phyloP scores from a whole-genome alignment of 2,797 vertebrate genomes.

The Microctenopoma steveboyesi region DNA sequence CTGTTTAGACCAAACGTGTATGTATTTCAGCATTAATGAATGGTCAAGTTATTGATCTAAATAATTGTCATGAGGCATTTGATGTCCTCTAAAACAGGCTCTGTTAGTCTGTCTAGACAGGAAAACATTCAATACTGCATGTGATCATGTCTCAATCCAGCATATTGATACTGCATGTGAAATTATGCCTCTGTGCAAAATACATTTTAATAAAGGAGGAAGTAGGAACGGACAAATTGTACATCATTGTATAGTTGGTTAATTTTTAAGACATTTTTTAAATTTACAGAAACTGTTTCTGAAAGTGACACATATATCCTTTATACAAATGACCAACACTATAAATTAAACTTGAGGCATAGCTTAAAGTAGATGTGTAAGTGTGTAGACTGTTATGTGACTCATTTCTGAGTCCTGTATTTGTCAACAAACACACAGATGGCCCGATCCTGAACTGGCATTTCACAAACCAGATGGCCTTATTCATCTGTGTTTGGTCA shows the following conservation, averaged over 20 bases:
- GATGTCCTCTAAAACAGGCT: conserved; percentile 12
- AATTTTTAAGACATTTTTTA: neutral
- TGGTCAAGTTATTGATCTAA: conserved; percentile 7
- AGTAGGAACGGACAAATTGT: no score
- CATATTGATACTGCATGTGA: neutral
- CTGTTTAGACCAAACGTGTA: no score
- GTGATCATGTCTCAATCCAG: conserved; percentile 30
- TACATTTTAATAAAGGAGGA: no score
- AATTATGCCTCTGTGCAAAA: no score
- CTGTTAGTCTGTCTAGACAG: conserved; percentile 25
- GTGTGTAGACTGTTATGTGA: no score
- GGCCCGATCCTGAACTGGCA: neutral
- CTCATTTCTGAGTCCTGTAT: no score
- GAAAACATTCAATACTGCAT: conserved; percentile 39
- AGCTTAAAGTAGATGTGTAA: neutral
- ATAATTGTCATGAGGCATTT: conserved; percentile 13
- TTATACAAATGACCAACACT: no score
- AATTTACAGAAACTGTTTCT: neutral
- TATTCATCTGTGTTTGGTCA: conserved; percentile 30
- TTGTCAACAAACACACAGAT: neutral
- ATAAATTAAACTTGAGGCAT: neutral
- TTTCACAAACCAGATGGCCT: conserved; percentile 29
- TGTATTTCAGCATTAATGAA: no score
- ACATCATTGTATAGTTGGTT: neutral
- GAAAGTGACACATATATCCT: neutral